These are phyloP conservation scores for Tyto alba DNA, from an alignment of 2,113 vertebrate species.

Conservation along the genomic window DNA sequence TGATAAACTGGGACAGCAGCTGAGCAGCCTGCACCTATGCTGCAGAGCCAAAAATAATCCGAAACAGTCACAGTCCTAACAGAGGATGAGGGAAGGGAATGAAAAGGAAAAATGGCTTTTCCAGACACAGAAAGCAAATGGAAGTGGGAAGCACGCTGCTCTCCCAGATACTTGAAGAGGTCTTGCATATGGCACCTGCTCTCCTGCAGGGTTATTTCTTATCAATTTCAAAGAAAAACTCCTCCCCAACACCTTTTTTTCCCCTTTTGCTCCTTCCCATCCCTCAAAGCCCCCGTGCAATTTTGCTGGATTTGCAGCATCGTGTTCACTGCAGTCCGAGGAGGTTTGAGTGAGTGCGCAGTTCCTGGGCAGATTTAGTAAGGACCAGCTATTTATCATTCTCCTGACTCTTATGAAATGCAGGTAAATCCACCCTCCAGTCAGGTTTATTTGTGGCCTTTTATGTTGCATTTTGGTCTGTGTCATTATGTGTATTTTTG, in stretches of 20 bases:
- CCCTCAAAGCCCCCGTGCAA: not conserved
- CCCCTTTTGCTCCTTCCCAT: not conserved
- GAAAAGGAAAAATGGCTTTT: not conserved
- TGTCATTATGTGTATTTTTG: not conserved
- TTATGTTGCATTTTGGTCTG: not conserved
- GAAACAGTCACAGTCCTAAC: not conserved
- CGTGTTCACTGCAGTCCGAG: accelerated
- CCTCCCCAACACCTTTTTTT: not conserved
- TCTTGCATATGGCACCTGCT: accelerated
- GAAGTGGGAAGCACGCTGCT: not conserved
- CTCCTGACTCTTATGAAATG: not conserved
- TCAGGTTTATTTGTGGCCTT: not conserved
- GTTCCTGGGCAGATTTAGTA: not conserved
- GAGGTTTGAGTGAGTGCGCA: not conserved
- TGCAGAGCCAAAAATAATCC: not conserved
- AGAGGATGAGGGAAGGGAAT: not conserved
- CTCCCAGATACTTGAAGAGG: not conserved
- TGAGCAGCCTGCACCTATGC: not conserved
- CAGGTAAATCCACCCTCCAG: not conserved
- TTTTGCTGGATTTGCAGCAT: not conserved
- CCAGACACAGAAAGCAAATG: not conserved
- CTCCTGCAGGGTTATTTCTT: not conserved
- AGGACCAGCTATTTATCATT: not conserved
- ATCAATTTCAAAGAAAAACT: not conserved
- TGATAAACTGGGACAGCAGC: not conserved